These are phyloP conservation scores for Oscheius sp. DNA, from an alignment of 1,140 invertebrate genomes.

Conservation along the genomic window DNA sequence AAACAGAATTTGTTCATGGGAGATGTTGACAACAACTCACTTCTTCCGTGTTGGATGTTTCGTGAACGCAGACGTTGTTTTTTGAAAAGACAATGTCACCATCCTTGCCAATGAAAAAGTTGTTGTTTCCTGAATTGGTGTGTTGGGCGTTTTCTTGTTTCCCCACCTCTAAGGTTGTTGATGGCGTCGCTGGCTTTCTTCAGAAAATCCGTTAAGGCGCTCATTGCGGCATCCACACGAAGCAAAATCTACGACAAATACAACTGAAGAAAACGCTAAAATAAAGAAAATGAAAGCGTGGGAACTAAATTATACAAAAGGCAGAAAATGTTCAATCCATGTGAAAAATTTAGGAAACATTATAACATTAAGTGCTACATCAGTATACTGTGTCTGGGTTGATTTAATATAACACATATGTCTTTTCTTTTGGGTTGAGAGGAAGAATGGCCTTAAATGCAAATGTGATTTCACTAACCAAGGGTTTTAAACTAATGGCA, in stretches of 20 bases:
- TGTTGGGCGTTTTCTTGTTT: conserved; percentile 28
- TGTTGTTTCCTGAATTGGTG: conserved; percentile 52
- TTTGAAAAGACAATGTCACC: conserved; percentile 63
- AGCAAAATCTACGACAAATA: not conserved
- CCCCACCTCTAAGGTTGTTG: conserved; percentile 48
- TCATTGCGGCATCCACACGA: conserved; percentile 7
- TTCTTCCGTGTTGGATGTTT: conserved; percentile 71
- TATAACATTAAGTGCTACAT: too few relatives aligned
- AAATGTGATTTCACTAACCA: too few relatives aligned
- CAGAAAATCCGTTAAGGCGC: conserved; percentile 53
- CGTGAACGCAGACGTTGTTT: conserved; percentile 94
- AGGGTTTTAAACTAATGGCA: too few relatives aligned
- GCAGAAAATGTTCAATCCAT: not conserved
- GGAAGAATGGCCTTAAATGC: too few relatives aligned
- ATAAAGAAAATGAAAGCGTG: not conserved
- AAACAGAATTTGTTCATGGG: not conserved
- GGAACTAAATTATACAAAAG: not conserved
- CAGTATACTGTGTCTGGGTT: not conserved
- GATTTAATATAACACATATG: not conserved
- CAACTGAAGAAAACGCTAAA: not conserved
- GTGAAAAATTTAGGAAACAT: too few relatives aligned
- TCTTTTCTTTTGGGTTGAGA: too few relatives aligned
- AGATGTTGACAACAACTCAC: too few relatives aligned
- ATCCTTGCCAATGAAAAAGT: conserved; percentile 55
- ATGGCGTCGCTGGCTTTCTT: conserved; percentile 59